Conservation (phyloP, 2,797 vertebrate genomes). For the Loris lydekkerianus region DNA sequence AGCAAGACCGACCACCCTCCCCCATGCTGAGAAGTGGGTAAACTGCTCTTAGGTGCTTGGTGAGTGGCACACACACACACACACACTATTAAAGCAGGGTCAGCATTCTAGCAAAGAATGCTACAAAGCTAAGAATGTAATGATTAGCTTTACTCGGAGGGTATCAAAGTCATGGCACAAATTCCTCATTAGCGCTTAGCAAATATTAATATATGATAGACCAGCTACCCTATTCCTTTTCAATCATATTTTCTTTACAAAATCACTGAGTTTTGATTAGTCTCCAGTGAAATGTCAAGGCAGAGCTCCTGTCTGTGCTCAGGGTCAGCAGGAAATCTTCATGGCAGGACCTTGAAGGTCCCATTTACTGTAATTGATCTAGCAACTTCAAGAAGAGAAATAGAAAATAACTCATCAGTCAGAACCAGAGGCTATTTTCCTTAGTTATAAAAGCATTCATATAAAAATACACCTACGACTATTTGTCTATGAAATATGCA, state of each 20-base stretch:
- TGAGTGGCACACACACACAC: background rate
- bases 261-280: background rate
- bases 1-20: background rate
- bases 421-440: slow-evolving; percentile 28
- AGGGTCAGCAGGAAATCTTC: slow-evolving; percentile 63
- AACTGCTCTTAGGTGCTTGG: background rate
- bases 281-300: background rate
- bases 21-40: background rate
- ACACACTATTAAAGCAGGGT: background rate
- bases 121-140: background rate
- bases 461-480: slow-evolving; percentile 37
- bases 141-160: background rate
- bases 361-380: slow-evolving; percentile 23
- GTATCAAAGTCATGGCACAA: background rate
- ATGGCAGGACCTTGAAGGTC: background rate
- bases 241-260: background rate
- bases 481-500: slow-evolving; percentile 33
- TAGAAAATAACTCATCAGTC: slow-evolving; percentile 66
- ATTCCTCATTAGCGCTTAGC: background rate
- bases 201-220: background rate
- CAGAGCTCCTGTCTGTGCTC: slow-evolving; percentile 9
- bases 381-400: slow-evolving; percentile 46
- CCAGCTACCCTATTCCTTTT: background rate
- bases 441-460: slow-evolving; percentile 53
- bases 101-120: background rate